phyloP scores from a whole-genome alignment of 64 coral and sea anemone species.

The Dendronephthya gigantea region DNA sequence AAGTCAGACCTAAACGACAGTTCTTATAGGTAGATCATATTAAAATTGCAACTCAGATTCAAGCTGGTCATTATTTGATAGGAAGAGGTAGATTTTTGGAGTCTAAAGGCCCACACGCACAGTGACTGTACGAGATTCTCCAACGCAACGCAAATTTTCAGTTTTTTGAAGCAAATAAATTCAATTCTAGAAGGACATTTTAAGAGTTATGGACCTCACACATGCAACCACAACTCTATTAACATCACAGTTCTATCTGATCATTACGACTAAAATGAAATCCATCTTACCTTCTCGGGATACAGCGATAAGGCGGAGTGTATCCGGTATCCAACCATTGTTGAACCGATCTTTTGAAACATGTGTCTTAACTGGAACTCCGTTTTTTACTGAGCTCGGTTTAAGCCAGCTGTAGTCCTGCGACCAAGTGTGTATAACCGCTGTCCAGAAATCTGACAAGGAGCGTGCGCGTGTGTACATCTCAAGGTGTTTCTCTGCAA shows the following conservation, averaged over 20 bases:
- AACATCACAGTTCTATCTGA: too few species aligned
- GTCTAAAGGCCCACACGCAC: too few species aligned
- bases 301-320: neutral
- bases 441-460: constrained; percentile 67
- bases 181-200: too few species aligned
- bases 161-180: too few species aligned
- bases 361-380: neutral
- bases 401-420: constrained; percentile 76
- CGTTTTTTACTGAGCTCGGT: neutral
- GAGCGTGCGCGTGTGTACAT: constrained; percentile 51
- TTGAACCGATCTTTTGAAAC: neutral
- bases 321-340: neutral
- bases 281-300: neutral
- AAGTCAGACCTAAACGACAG: neutral
- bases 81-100: too few species aligned
- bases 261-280: too few species aligned
- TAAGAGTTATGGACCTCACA: too few species aligned
- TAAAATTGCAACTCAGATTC: too few species aligned
- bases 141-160: too few species aligned
- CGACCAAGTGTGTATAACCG: constrained; percentile 81
- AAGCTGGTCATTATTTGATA: too few species aligned
- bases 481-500: constrained; percentile 61
- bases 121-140: too few species aligned
- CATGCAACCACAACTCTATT: too few species aligned
- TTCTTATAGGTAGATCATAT: neutral